A percentile compares a stretch with the other conserved stretches of the same genome.
These are phyloP conservation scores for Leucosticte australis DNA, from an alignment of 2,113 vertebrate species.

Conservation along the genomic window DNA sequence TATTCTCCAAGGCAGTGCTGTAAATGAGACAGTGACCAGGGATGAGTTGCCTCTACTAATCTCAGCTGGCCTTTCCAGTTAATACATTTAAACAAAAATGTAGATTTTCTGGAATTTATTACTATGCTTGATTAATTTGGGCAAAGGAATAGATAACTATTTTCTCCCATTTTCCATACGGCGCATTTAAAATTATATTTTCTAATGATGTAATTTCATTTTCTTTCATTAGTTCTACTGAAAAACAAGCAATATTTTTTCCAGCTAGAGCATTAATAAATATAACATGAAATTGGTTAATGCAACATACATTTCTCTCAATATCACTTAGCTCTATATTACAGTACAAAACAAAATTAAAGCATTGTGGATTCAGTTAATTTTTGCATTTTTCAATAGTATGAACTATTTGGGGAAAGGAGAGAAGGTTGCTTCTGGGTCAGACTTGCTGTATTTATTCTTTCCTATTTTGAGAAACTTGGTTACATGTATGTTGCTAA, in stretches of 20 bases:
- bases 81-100: conserved; percentile 54
- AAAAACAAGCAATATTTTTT: conserved; percentile 29
- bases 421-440: background rate
- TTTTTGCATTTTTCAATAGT: background rate
- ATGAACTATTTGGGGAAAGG: background rate
- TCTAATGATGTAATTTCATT: conserved; percentile 17
- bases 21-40: conserved; percentile 52
- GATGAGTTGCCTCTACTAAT: conserved; percentile 43
- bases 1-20: conserved; percentile 56
- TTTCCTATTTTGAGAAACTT: background rate
- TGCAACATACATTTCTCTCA: conserved; percentile 4
- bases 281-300: conserved; percentile 46
- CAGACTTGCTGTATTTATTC: background rate
- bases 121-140: conserved; percentile 20
- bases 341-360: background rate
- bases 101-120: conserved; percentile 41
- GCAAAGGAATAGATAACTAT: background rate
- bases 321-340: background rate
- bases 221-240: conserved; percentile 10
- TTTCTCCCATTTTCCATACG: conserved; percentile 27
- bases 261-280: conserved; percentile 41
- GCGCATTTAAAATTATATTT: conserved; percentile 12
- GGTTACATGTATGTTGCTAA: background rate
- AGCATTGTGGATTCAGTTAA: background rate
- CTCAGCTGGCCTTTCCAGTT: conserved; percentile 42